These are phyloP conservation scores for Xyliphius kryptos DNA, from an alignment of 2,113 vertebrate genomes.

Conservation along the genomic window DNA sequence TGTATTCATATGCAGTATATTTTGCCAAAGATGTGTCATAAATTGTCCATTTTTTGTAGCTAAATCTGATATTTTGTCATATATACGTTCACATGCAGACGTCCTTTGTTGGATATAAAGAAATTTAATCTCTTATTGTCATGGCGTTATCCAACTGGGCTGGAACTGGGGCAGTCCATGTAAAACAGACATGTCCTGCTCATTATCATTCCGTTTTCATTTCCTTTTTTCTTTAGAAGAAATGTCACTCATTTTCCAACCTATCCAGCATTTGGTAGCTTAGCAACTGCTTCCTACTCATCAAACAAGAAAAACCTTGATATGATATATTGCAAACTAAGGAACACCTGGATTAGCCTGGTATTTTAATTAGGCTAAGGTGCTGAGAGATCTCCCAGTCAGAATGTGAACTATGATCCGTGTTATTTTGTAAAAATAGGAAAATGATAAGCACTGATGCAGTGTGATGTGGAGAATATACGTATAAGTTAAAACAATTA, in stretches of 20 bases:
- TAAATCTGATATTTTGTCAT: too few relatives aligned
- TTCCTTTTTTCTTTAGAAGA: conserved; percentile 57
- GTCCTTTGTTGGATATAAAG: too few relatives aligned
- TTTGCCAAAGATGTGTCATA: too few relatives aligned
- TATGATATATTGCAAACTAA: conserved; percentile 27
- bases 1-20: too few relatives aligned
- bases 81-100: too few relatives aligned
- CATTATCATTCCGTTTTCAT: conserved; percentile 45
- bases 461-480: too few relatives aligned
- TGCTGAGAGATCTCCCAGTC: neutral
- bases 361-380: conserved; percentile 4
- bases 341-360: conserved; percentile 1
- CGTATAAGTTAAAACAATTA: too few relatives aligned
- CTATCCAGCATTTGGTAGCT: conserved; percentile 68
- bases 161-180: conserved; percentile 8
- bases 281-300: conserved; percentile 72
- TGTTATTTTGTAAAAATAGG: neutral
- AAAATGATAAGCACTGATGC: too few relatives aligned
- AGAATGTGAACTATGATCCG: neutral
- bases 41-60: too few relatives aligned
- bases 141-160: conserved; percentile 5
- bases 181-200: conserved; percentile 19
- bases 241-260: conserved; percentile 53
- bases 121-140: neutral
- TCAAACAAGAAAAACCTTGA: conserved; percentile 52